These are phyloP conservation scores for Chionomys nivalis DNA, from an alignment of 2,113 vertebrate genomes.

Conservation along the genomic window DNA sequence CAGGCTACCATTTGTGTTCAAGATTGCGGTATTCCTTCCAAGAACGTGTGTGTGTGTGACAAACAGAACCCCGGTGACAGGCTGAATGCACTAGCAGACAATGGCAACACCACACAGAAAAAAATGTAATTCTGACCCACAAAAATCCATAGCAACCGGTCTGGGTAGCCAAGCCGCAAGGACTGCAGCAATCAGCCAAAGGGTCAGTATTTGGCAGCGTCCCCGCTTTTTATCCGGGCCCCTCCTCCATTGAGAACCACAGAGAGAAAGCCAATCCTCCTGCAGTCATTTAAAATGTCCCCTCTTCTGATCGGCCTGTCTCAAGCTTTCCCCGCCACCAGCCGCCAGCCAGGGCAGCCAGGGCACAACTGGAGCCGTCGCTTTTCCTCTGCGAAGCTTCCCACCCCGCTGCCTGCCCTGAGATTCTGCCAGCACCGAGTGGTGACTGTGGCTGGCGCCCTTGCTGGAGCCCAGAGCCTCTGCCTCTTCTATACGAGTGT, in stretches of 20 bases:
- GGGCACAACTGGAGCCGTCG: not conserved
- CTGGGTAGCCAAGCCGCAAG: not conserved
- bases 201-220: not conserved
- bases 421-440: not conserved
- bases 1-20: not conserved
- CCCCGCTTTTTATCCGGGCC: not conserved
- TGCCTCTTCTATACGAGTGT: not conserved
- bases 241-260: not conserved
- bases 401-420: not conserved
- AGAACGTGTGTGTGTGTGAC: not conserved
- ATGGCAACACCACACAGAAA: not conserved
- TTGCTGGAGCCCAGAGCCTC: constrained; percentile 7
- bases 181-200: not conserved
- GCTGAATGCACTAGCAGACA: not conserved
- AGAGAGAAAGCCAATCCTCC: constrained; percentile 21
- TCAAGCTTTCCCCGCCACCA: not conserved
- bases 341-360: not conserved
- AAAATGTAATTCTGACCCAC: not conserved
- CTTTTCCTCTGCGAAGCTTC: not conserved
- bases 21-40: not conserved
- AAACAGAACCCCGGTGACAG: not conserved
- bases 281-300: not conserved
- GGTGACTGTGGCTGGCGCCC: constrained; percentile 3
- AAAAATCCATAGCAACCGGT: not conserved
- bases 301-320: not conserved